Evolutionary conservation across 2,113 vertebrate genomes (phyloP).

Genomic region (Calonectris borealis): DNA sequence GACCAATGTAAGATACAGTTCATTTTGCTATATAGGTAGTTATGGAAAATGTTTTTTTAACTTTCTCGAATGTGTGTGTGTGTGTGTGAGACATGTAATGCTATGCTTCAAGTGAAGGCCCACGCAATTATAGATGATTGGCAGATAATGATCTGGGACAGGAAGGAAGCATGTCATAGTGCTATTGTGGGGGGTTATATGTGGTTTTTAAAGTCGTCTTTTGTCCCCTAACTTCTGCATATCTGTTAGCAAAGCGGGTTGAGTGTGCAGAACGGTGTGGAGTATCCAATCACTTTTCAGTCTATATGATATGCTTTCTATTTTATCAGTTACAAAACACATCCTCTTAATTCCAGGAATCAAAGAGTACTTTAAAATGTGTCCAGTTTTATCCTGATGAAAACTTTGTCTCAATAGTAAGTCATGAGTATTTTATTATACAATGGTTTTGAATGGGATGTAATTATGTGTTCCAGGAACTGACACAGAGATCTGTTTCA

Average conservation of each 20-base stretch:
- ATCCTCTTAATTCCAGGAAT: slow-evolving; percentile 75
- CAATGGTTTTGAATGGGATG: background rate
- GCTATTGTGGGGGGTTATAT: slow-evolving; percentile 28
- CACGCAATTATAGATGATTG: slow-evolving; percentile 42
- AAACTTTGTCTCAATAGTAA: slow-evolving; percentile 84
- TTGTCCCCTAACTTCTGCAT: background rate
- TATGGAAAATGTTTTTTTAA: background rate
- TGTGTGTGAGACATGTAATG: background rate
- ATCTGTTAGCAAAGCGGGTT: background rate
- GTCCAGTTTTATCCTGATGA: slow-evolving; percentile 87
- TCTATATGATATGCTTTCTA: background rate
- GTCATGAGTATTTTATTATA: slow-evolving; percentile 22
- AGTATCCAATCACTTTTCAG: background rate
- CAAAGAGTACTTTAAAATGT: slow-evolving; percentile 82
- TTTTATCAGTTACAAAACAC: background rate
- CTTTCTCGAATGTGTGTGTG: background rate
- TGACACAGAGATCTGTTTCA: background rate
- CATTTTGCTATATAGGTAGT: background rate
- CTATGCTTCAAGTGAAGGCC: background rate
- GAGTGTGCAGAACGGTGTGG: background rate
- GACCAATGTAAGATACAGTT: background rate
- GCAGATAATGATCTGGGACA: slow-evolving; percentile 48
- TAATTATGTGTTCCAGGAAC: background rate
- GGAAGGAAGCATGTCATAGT: slow-evolving; percentile 55
- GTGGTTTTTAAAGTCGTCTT: slow-evolving; percentile 18